Conservation (phyloP, 2,888 invertebrate genomes). For the Dasysyrphus albostriatus region DNA sequence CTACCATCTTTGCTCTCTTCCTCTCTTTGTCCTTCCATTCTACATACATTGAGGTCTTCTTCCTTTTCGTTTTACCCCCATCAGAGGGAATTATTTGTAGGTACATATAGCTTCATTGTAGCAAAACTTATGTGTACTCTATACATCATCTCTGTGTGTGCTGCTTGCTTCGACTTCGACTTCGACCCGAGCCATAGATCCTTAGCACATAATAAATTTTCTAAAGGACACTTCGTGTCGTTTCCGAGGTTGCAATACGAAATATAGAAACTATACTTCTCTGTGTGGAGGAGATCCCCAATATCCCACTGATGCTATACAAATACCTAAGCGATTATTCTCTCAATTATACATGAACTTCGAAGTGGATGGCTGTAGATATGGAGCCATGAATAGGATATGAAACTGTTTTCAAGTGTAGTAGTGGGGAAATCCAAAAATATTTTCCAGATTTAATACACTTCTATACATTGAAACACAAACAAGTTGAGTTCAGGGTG, state of each 20-base stretch:
- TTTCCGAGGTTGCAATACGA: conserved; percentile 27
- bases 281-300: conserved; percentile 9
- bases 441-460: conserved; percentile 53
- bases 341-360: conserved; percentile 73
- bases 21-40: neutral
- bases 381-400: conserved; percentile 6
- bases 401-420: conserved; percentile 2
- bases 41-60: neutral
- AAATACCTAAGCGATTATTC: conserved; percentile 73
- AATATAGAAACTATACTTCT: conserved; percentile 35
- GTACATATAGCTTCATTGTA: conserved; percentile 64
- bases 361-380: conserved; percentile 30
- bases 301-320: conserved; percentile 33
- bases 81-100: neutral
- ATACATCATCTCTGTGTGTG: conserved; percentile 4
- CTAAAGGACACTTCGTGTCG: conserved; percentile 59
- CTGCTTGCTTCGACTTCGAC: conserved; percentile 5
- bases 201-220: conserved; percentile 72
- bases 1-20: conserved; percentile 13
- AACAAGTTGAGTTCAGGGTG: neutral
- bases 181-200: conserved; percentile 42
- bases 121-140: conserved; percentile 55
- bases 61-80: neutral
- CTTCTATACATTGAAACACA: conserved; percentile 9
- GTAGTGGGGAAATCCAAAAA: conserved; percentile 61